Evolutionary conservation across 2,113 vertebrate genomes (phyloP).

Genomic region (crab-eating macaque (Macaca fascicularis)): DNA sequence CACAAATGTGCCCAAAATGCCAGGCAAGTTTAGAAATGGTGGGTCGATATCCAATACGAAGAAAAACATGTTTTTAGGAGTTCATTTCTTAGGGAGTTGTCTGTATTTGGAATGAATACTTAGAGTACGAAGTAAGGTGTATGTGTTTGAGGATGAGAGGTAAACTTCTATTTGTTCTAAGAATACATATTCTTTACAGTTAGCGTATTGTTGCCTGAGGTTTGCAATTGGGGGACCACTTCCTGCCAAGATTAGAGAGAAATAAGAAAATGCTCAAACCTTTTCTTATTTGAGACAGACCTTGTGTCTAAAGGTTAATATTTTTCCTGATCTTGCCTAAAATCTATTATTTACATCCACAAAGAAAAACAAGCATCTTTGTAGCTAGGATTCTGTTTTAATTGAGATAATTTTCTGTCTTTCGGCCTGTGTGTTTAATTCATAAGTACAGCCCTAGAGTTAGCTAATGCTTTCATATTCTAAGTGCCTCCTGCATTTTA

Average conservation of each 20-base stretch:
- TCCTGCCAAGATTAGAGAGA: too few relatives aligned
- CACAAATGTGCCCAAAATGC: fast-evolving
- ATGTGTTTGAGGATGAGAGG: fast-evolving
- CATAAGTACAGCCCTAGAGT: background rate
- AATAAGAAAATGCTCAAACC: background rate
- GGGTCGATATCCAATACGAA: background rate
- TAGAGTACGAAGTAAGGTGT: background rate
- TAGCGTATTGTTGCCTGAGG: fast-evolving
- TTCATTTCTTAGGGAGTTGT: background rate
- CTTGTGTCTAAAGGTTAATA: background rate
- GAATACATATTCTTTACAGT: fast-evolving
- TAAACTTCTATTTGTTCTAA: background rate
- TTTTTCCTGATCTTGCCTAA: background rate
- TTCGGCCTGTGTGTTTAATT: background rate
- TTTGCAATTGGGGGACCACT: background rate
- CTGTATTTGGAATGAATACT: background rate
- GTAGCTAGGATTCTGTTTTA: background rate
- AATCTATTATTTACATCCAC: background rate
- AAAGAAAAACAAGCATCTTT: background rate
- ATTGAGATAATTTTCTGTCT: background rate
- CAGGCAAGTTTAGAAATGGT: background rate
- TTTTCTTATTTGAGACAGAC: background rate
- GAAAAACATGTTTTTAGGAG: background rate
- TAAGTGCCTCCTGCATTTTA: background rate
- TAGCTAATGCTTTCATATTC: background rate